Percentiles rank a stretch among this genome's conserved stretches.
phyloP scores from a whole-genome alignment of 1,140 invertebrate genomes.

The Notospermus geniculatus region DNA sequence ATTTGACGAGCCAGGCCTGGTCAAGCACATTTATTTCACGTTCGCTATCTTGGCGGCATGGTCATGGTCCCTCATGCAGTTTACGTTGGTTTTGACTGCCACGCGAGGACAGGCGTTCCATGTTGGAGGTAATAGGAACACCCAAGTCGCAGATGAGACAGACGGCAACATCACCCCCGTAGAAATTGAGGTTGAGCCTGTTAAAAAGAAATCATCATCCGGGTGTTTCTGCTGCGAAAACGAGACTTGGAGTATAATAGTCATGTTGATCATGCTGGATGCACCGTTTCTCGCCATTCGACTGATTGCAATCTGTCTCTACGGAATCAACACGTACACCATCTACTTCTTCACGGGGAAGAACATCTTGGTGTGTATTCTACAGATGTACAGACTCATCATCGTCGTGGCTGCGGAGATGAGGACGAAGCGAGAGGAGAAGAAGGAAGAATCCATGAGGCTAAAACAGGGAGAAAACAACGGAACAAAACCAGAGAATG shows the following conservation, averaged over 20 bases:
- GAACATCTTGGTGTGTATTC: conserved; percentile 4
- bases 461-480: not conserved
- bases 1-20: conserved; percentile 58
- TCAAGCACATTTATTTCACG: not conserved
- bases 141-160: too few relatives aligned
- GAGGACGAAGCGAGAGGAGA: not conserved
- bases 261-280: conserved; percentile 7
- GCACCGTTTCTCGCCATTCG: not conserved
- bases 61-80: conserved; percentile 4
- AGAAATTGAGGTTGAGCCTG: not conserved
- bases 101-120: conserved; percentile 1
- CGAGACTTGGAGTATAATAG: conserved; percentile 2
- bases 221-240: conserved; percentile 9
- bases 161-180: conserved; percentile 1
- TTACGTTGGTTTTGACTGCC: conserved; percentile 1
- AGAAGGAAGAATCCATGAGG: not conserved
- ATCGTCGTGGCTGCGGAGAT: not conserved
- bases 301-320: not conserved
- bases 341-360: conserved; percentile 11
- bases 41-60: conserved; percentile 3
- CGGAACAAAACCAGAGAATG: too few relatives aligned
- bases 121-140: too few relatives aligned
- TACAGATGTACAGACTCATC: conserved; percentile 4
- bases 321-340: not conserved
- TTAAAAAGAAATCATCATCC: not conserved